Evolutionary conservation across 2,113 vertebrate species (phyloP).

Genomic region (Sorex fumeus): DNA sequence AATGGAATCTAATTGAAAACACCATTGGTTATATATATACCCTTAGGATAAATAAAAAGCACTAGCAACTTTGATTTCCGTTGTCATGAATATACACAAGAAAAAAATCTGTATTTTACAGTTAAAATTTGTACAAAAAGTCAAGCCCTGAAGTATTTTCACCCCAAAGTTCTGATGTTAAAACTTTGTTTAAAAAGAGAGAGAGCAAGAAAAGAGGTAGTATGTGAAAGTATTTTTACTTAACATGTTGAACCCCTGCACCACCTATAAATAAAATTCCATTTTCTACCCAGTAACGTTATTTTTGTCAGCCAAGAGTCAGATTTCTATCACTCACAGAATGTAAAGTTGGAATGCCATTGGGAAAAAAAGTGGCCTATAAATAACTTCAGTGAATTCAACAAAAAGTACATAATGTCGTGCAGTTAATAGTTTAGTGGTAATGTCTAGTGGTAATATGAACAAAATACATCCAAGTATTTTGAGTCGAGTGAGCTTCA

Average conservation of each 20-base stretch:
- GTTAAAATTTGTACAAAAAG: constrained; percentile 86
- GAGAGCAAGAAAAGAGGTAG: constrained; percentile 88
- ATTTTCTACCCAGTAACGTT: constrained; percentile 81
- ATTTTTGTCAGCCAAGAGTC: constrained; percentile 64
- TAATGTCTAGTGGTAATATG: constrained; percentile 48
- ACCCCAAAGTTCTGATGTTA: constrained; percentile 82
- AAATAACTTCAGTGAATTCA: constrained; percentile 69
- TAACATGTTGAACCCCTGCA: constrained; percentile 85
- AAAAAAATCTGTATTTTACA: constrained; percentile 74
- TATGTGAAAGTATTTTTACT: constrained; percentile 87
- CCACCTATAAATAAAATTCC: constrained; percentile 81
- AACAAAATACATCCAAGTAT: constrained; percentile 65
- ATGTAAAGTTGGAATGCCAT: constrained; percentile 56
- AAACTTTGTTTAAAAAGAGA: constrained; percentile 77
- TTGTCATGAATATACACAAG: constrained; percentile 75
- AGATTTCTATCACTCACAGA: constrained; percentile 7
- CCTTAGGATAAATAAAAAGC: constrained; percentile 71
- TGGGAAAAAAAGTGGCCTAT: constrained; percentile 74
- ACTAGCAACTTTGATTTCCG: constrained; percentile 85
- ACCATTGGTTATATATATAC: constrained; percentile 66
- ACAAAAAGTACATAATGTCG: constrained; percentile 81
- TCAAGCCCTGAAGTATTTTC: constrained; percentile 88
- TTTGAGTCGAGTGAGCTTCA: constrained; percentile 62
- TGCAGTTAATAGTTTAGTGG: constrained; percentile 69
- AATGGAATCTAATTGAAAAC: constrained; percentile 81